These are phyloP conservation scores for Eretmocerus hayati DNA, from an alignment of 2,888 invertebrate genomes.

Conservation along the genomic window DNA sequence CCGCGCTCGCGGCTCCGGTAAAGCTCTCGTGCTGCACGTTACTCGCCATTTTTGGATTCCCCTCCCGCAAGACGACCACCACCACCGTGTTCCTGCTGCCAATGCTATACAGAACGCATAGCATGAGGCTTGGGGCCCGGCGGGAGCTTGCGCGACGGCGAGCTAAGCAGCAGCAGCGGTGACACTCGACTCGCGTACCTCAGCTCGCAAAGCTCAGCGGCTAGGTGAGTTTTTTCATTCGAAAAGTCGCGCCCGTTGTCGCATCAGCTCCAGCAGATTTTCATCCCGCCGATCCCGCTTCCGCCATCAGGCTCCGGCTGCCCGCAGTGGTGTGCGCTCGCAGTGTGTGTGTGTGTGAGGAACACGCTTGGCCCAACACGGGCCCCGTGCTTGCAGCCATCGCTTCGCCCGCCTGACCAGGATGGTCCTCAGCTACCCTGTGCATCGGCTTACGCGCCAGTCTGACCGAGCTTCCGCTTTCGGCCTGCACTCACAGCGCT, in stretches of 20 bases:
- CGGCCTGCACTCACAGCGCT: too few species aligned
- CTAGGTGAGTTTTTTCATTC: constrained; percentile 41
- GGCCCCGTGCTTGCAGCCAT: too few species aligned
- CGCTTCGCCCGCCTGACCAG: too few species aligned
- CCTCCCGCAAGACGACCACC: constrained; percentile 37
- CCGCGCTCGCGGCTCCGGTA: too few species aligned
- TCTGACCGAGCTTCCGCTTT: too few species aligned
- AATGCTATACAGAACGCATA: constrained; percentile 7
- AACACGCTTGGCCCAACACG: too few species aligned
- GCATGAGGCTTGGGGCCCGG: constrained; percentile 7
- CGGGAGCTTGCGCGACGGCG: constrained; percentile 24
- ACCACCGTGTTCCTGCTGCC: constrained; percentile 13
- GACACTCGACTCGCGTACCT: constrained; percentile 46
- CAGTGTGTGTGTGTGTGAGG: too few species aligned
- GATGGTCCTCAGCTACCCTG: too few species aligned
- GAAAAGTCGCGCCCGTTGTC: constrained; percentile 14
- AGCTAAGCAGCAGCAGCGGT: constrained; percentile 14
- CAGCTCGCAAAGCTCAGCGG: constrained; percentile 45
- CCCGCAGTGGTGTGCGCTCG: too few species aligned
- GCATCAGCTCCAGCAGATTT: neutral
- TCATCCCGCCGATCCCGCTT: neutral
- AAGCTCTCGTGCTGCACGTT: too few species aligned
- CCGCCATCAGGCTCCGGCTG: neutral
- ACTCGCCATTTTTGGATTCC: constrained; percentile 48
- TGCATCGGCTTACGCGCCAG: too few species aligned